These are phyloP conservation scores for Nephrotoma appendiculata DNA, from an alignment of 2,888 invertebrate genomes.

Conservation along the genomic window DNA sequence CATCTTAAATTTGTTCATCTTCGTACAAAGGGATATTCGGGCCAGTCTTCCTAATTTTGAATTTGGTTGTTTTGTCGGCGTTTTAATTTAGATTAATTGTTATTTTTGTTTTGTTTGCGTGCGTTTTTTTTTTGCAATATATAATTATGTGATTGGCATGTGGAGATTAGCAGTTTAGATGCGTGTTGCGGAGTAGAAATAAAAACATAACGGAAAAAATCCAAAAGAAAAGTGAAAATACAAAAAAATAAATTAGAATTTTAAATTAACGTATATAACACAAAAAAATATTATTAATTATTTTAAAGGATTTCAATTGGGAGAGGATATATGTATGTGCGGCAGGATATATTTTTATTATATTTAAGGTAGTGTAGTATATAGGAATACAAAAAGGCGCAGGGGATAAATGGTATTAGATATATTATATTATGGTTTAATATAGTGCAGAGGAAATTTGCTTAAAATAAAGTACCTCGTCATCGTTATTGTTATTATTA, in stretches of 20 bases:
- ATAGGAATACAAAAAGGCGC: background rate
- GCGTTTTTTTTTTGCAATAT: background rate
- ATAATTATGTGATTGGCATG: background rate
- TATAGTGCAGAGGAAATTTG: background rate
- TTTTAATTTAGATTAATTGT: background rate
- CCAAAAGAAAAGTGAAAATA: background rate
- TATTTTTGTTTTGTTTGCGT: background rate
- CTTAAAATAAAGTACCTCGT: constrained; percentile 3
- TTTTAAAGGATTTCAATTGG: background rate
- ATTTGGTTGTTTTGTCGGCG: background rate
- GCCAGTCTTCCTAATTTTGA: constrained; percentile 16
- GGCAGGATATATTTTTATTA: background rate
- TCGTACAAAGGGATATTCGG: constrained; percentile 16
- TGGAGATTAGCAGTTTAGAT: background rate
- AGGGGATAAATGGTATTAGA: background rate
- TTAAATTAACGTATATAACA: background rate
- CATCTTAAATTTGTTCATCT: constrained; percentile 19
- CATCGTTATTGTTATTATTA: background rate
- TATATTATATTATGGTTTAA: background rate
- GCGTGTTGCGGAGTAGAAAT: background rate
- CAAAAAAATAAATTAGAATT: background rate
- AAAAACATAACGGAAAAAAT: background rate
- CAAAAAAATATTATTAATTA: background rate
- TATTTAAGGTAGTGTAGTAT: background rate
- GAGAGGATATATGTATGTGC: background rate